Evolutionary conservation across 2,888 invertebrate genomes (phyloP), one percentile per base, ranked within the genome.

Genomic region (Epinotia ramella): DNA sequence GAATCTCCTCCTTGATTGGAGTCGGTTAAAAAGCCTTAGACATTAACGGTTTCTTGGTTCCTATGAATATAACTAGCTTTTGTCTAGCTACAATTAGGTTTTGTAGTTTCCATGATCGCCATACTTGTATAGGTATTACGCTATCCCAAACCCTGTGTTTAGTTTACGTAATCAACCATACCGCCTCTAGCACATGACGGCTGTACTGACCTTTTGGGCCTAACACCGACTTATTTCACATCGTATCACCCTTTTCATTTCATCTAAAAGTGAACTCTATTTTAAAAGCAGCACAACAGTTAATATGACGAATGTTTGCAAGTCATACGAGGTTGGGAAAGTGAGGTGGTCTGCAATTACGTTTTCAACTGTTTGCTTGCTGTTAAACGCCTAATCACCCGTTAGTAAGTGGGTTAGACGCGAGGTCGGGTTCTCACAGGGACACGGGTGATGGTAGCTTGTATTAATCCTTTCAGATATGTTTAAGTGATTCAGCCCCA

Each of bases 91-190:
- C 0, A 3, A 28, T 28, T 28, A 44, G 44, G 44, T 11, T n/a
- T 56, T 59, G 3, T 12, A 3, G 20, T 62, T 68, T 57, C 44
- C n/a, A 40, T 18, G 20, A 57, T 18, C 40, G 9, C 20, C 20
- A 33, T 33, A 49, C 49, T 46, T 64, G 64, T 66, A 11, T 40
- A 28, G 11, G 33, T 53, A 40, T 16, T n/a, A 20, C 20, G 20
- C 66, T 67, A 60, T 60, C 73, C 65, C 73, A 20, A 66, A 73
- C 65, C 73, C 73, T 73, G 62, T 73, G 73, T 60, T 73, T 73
- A 73, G 73, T 60, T 73, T 73, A 73, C 73, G 66, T 73, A 53
- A 73, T 67, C 49, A 73, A 16, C 33, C 53, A 40, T 33, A 24
- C 24, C 13, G 20, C 56, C 49, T 12, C 59, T 16, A 16, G 56